A percentile compares a stretch with the other conserved stretches of the same genome.
Evolutionary conservation across 2,113 vertebrate species (phyloP).

Genomic region (Herpetotheres cachinnans): DNA sequence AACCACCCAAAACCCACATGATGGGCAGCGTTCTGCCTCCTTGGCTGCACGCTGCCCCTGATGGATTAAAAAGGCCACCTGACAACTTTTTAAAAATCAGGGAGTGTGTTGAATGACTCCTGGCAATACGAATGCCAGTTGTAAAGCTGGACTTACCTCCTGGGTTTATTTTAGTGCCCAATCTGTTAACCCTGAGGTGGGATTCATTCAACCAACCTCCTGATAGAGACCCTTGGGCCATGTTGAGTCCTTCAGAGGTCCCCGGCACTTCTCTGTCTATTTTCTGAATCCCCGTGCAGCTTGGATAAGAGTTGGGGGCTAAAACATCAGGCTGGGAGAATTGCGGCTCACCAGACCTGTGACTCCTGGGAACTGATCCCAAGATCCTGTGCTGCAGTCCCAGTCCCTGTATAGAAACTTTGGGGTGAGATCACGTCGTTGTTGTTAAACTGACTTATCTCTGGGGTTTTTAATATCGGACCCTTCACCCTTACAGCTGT

Average conservation of each 20-base stretch:
- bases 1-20: accelerated
- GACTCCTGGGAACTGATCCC: neutral
- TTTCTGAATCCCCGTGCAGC: neutral
- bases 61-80: neutral
- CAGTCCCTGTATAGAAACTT: neutral
- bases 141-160: neutral
- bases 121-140: accelerated
- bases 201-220: neutral
- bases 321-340: neutral
- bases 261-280: accelerated
- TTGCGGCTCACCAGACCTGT: accelerated
- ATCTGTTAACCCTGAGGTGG: neutral
- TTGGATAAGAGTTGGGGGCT: neutral
- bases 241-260: neutral
- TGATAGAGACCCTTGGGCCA: accelerated
- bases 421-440: accelerated
- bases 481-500: neutral
- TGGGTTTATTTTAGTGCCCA: neutral
- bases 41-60: no score
- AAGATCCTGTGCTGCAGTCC: no score
- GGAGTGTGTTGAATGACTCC: neutral
- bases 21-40: neutral
- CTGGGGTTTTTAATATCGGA: neutral
- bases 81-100: no score
- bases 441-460: neutral